These are phyloP conservation scores for Anarhynchus alexandrinus DNA, from an alignment of 2,113 vertebrate species.

Conservation along the genomic window DNA sequence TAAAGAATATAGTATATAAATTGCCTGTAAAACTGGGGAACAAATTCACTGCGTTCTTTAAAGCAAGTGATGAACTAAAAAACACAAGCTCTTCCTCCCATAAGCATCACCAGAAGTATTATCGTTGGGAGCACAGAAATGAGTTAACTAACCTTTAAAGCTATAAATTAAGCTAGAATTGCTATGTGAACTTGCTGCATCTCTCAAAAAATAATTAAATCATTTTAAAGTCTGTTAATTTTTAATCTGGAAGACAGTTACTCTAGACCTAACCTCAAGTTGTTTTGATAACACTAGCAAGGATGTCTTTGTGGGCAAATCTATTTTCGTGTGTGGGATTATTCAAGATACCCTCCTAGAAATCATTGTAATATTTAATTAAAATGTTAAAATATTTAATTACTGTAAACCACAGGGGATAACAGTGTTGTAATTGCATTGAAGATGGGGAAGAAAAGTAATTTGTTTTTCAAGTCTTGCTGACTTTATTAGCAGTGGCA, in stretches of 20 bases:
- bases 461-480: constrained; percentile 65
- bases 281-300: constrained; percentile 42
- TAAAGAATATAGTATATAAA: not conserved
- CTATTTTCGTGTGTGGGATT: constrained; percentile 33
- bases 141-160: constrained; percentile 38
- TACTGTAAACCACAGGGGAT: constrained; percentile 67
- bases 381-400: constrained; percentile 79
- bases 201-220: constrained; percentile 49
- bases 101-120: not conserved
- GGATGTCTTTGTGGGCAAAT: constrained; percentile 11
- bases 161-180: constrained; percentile 49
- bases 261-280: constrained; percentile 30
- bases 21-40: not conserved
- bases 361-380: constrained; percentile 74
- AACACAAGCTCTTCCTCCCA: not conserved
- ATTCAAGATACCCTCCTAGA: constrained; percentile 47
- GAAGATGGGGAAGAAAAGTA: constrained; percentile 54
- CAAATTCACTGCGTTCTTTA: not conserved
- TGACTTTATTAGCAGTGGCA: constrained; percentile 54
- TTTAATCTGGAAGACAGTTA: constrained; percentile 34
- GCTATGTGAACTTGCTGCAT: not conserved
- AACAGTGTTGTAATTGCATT: constrained; percentile 64
- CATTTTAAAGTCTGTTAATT: constrained; percentile 33
- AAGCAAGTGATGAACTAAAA: not conserved
- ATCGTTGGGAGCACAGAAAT: not conserved